Conservation (phyloP, 2,797 vertebrate species). For the Basileuterus tristriatus region DNA sequence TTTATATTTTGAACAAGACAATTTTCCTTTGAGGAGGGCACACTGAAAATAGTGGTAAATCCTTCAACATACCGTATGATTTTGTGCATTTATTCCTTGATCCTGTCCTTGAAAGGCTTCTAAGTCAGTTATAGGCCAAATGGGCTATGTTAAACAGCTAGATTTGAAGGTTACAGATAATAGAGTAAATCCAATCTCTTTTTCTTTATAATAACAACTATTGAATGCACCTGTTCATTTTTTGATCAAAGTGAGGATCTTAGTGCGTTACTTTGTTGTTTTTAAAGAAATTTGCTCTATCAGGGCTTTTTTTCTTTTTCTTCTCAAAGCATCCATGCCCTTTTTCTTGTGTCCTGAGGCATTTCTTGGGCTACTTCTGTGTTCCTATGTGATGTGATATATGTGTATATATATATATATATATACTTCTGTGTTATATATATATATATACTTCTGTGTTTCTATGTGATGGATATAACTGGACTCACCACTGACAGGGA, state of each 20-base stretch:
- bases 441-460: not conserved
- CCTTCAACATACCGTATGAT: not conserved
- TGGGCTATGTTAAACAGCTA: not conserved
- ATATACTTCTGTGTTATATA: no score
- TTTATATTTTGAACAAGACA: not conserved
- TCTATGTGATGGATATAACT: not conserved
- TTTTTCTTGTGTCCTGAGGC: not conserved
- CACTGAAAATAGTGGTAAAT: not conserved
- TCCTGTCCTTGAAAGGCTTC: not conserved
- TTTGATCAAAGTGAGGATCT: not conserved
- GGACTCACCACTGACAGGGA: not conserved
- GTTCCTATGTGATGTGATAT: not conserved
- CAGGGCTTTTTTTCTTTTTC: not conserved
- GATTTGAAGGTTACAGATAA: not conserved
- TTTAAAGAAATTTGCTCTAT: not conserved
- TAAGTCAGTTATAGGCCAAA: not conserved
- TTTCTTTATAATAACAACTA: not conserved
- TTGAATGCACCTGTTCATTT: not conserved
- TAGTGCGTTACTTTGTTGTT: not conserved
- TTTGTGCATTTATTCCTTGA: not conserved
- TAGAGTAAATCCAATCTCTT: not conserved
- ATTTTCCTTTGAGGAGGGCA: not conserved
- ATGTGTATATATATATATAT: no score
- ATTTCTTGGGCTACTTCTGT: not conserved
- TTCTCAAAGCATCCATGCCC: fast-evolving